These are phyloP conservation scores for Chrysolina oricalcia DNA, from an alignment of 2,888 invertebrate species.

Conservation along the genomic window DNA sequence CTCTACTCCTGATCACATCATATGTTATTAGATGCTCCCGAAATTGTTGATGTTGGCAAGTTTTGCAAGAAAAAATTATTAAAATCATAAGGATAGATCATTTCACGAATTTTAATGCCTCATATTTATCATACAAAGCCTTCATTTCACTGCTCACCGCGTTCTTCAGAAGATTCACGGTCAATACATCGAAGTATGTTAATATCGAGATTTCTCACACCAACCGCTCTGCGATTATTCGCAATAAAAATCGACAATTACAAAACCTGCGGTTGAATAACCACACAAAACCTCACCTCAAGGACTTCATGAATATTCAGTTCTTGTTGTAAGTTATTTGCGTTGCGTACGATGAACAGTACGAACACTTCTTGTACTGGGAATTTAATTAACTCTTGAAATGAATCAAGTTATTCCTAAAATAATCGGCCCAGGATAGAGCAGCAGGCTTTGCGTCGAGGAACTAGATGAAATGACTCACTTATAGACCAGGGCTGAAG, in stretches of 20 bases:
- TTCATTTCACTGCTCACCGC: no score
- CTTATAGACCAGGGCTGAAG: no score
- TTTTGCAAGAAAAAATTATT: no score
- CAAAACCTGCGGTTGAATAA: neutral
- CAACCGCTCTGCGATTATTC: neutral
- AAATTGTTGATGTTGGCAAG: no score
- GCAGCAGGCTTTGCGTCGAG: neutral
- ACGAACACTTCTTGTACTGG: neutral
- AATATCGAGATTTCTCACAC: no score
- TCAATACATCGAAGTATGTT: no score
- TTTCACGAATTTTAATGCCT: no score
- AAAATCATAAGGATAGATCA: no score
- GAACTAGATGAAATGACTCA: neutral
- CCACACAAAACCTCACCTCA: conserved; percentile 4
- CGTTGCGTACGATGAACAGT: neutral
- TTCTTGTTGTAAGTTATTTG: neutral
- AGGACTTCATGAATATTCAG: conserved; percentile 10
- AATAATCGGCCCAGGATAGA: neutral
- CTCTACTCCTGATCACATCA: no score
- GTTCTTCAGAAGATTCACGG: no score
- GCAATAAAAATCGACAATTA: neutral
- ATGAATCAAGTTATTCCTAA: neutral
- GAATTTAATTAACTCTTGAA: neutral
- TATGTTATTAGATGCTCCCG: no score
- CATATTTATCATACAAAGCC: no score